A percentile compares a stretch with the other conserved stretches of the same genome.
These are phyloP conservation scores for Metacarcinus magister DNA, from an alignment of 2,888 invertebrate genomes.

Conservation along the genomic window DNA sequence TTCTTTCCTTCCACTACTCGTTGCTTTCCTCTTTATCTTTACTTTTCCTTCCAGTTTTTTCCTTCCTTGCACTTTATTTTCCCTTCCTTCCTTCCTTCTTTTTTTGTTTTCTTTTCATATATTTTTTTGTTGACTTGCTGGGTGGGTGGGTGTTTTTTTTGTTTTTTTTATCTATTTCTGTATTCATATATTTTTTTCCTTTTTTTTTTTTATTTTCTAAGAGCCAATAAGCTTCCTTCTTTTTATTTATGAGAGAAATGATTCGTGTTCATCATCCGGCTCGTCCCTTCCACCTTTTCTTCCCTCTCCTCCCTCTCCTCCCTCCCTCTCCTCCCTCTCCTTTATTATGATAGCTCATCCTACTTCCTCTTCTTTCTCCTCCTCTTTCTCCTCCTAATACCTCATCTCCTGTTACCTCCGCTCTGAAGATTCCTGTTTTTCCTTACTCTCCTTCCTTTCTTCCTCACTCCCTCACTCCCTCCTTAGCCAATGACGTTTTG, in stretches of 20 bases:
- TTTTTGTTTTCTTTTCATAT: background rate
- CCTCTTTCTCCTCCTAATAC: background rate
- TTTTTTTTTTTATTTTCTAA: background rate
- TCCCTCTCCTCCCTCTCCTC: background rate
- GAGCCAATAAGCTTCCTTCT: background rate
- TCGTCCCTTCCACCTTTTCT: background rate
- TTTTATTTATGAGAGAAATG: background rate
- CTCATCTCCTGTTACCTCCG: conserved; percentile 23
- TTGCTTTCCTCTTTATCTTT: background rate
- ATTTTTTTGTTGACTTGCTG: background rate
- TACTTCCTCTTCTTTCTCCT: background rate
- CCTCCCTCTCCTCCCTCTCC: background rate
- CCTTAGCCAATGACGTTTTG: background rate
- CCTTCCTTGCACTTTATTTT: background rate
- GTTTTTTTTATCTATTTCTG: background rate
- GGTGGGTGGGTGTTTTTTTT: background rate
- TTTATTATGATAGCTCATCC: background rate
- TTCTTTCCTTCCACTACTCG: background rate
- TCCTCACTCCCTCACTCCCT: background rate
- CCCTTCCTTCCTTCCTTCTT: background rate
- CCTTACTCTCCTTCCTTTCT: background rate
- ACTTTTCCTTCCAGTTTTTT: background rate
- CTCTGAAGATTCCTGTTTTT: background rate
- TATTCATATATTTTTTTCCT: background rate
- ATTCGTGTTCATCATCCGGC: background rate